Conservation (phyloP, 1,140 invertebrate species). For the Drosophila nigromelanica region DNA sequence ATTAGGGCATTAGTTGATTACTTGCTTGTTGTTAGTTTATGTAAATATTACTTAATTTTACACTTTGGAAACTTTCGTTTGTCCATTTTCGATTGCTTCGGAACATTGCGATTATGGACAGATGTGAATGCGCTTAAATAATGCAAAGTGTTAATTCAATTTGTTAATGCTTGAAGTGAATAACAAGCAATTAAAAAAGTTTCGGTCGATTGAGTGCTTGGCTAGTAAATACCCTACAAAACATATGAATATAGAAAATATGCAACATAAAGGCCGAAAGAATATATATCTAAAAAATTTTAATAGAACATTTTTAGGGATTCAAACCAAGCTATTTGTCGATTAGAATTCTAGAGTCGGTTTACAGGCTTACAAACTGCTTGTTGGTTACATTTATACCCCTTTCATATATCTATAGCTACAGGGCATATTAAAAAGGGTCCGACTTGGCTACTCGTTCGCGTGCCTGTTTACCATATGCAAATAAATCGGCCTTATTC, state of each 20-base stretch:
- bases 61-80: no score
- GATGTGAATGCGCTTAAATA: slow-evolving; percentile 26
- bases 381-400: not conserved
- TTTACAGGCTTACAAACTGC: no score
- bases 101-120: slow-evolving; percentile 11
- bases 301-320: no score
- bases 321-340: no score
- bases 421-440: slow-evolving; percentile 49
- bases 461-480: slow-evolving; percentile 66
- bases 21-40: not conserved
- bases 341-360: no score
- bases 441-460: slow-evolving; percentile 15
- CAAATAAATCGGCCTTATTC: slow-evolving; percentile 64
- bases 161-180: slow-evolving; percentile 53
- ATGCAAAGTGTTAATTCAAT: slow-evolving; percentile 74
- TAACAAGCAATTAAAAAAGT: slow-evolving; percentile 11
- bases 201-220: not conserved
- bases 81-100: not conserved
- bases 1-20: not conserved
- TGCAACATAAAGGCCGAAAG: no score
- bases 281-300: no score
- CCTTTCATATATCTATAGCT: not conserved
- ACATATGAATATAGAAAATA: no score
- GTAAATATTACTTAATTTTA: no score
- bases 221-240: slow-evolving; percentile 1